A percentile compares a stretch with the other conserved stretches of the same genome.
These are phyloP conservation scores for Penaeus indicus DNA, from an alignment of 1,140 invertebrate species.

Conservation along the genomic window DNA sequence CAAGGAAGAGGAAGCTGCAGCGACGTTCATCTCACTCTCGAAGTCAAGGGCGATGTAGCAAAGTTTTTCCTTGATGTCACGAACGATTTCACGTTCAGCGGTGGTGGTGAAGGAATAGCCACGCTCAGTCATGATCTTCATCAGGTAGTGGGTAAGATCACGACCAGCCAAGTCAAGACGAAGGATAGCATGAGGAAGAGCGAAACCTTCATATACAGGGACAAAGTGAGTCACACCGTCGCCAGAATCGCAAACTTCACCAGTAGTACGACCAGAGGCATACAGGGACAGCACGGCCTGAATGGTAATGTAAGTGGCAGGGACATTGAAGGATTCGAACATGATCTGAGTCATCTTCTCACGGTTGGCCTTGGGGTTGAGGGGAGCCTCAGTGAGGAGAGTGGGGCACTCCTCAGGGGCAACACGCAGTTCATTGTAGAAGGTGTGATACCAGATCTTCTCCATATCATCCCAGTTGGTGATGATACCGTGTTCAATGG, in stretches of 20 bases:
- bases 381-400: conserved; percentile 89
- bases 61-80: conserved; percentile 45
- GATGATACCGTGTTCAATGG: conserved; percentile 94
- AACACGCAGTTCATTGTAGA: conserved; percentile 94
- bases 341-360: conserved; percentile 80
- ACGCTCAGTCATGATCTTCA: conserved; percentile 40
- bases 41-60: conserved; percentile 38
- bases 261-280: too few species aligned
- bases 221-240: too few species aligned
- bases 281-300: too few species aligned
- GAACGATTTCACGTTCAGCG: conserved; percentile 37
- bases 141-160: conserved; percentile 36
- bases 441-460: conserved; percentile 96
- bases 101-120: conserved; percentile 42
- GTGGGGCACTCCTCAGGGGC: conserved; percentile 94
- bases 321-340: conserved; percentile 73
- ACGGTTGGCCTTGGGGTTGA: conserved; percentile 91
- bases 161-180: conserved; percentile 39
- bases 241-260: too few species aligned
- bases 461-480: conserved; percentile 99
- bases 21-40: conserved; percentile 82
- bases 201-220: too few species aligned
- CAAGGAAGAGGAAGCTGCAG: conserved; percentile 88
- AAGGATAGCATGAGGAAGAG: too few species aligned
- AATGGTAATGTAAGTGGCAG: too few species aligned